phyloP scores from a whole-genome alignment of 1,140 invertebrate genomes.

The Atta colombica region DNA sequence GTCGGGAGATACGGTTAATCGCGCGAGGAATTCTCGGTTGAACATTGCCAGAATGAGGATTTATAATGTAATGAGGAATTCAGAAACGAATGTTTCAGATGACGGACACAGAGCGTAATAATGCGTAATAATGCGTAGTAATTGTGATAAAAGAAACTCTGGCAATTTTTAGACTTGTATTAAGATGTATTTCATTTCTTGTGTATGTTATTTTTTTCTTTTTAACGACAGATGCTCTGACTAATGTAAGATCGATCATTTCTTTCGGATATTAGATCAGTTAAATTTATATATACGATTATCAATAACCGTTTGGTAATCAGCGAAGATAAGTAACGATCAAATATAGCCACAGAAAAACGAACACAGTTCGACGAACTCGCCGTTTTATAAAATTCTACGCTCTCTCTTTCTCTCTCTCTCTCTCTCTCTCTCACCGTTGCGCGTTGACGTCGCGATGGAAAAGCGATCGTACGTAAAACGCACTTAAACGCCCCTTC shows the following conservation, averaged over 20 bases:
- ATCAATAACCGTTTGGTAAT: background rate
- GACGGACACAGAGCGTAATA: background rate
- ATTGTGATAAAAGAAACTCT: background rate
- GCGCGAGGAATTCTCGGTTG: background rate
- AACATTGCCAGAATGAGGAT: background rate
- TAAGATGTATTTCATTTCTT: too few relatives aligned
- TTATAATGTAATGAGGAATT: background rate
- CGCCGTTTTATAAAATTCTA: constrained; percentile 34
- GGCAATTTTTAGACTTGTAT: background rate
- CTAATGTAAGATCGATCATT: background rate
- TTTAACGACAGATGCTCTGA: background rate
- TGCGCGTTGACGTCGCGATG: constrained; percentile 32
- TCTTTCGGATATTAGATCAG: background rate
- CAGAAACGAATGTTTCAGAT: background rate
- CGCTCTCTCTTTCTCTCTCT: constrained; percentile 39
- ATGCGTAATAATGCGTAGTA: background rate
- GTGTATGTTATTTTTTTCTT: background rate
- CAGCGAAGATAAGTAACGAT: background rate
- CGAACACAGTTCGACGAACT: constrained; percentile 17
- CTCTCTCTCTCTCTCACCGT: too few relatives aligned
- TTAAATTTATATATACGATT: background rate
- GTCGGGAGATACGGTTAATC: background rate
- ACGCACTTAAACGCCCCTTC: constrained; percentile 45
- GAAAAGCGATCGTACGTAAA: constrained; percentile 62
- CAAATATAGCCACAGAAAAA: background rate